Evolutionary conservation across 2,113 vertebrate genomes (phyloP).

Genomic region (Xiphorhynchus elegans): DNA sequence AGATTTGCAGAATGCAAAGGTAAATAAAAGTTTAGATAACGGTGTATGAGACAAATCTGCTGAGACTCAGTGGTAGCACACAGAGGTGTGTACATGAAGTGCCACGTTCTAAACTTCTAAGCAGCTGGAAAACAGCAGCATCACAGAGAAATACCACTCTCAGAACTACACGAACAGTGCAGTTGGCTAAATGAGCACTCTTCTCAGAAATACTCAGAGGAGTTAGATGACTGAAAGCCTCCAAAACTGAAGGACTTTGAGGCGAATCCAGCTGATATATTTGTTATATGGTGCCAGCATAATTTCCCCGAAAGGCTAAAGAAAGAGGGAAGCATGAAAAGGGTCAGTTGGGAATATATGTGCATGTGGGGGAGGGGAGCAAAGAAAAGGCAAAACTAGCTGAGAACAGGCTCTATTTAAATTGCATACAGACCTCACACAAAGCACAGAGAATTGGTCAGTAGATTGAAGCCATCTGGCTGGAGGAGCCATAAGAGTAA

Average conservation of each 20-base stretch:
- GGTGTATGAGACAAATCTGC: background rate
- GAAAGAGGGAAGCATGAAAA: conserved; percentile 20
- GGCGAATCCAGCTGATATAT: background rate
- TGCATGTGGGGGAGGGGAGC: conserved; percentile 14
- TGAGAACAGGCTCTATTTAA: conserved; percentile 51
- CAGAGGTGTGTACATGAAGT: background rate
- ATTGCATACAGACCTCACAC: conserved; percentile 67
- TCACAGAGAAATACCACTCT: background rate
- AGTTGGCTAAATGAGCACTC: background rate
- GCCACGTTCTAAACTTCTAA: background rate
- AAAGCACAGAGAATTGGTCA: conserved; percentile 68
- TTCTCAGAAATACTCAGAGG: conserved; percentile 33
- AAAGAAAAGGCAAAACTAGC: conserved; percentile 60
- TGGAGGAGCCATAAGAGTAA: conserved; percentile 57
- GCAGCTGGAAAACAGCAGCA: conserved; percentile 10
- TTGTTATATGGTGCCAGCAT: conserved; percentile 23
- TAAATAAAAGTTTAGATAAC: background rate
- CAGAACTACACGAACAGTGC: background rate
- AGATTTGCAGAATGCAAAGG: background rate
- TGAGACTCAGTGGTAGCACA: background rate
- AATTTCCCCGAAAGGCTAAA: conserved; percentile 1
- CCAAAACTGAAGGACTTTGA: conserved; percentile 5
- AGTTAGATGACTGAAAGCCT: background rate
- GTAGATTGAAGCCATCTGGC: conserved; percentile 72
- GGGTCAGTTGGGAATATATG: conserved; percentile 42